Evolutionary conservation across 2,888 invertebrate genomes (phyloP), one percentile per base, ranked within the genome.

Genomic region (Hydropsyche betteni): DNA sequence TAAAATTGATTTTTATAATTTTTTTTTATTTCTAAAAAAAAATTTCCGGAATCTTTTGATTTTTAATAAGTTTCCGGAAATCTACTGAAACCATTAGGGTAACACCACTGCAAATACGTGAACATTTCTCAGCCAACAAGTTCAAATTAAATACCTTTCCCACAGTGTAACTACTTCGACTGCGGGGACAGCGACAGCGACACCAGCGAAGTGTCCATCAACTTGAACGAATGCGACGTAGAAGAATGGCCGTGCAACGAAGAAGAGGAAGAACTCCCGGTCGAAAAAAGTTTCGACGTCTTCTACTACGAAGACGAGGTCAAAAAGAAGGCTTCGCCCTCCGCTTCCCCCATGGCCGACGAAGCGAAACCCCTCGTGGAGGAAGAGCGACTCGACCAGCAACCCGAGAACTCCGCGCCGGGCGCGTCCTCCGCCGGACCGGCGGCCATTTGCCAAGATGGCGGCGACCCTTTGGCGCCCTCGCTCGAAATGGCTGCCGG

Each of bases 401-500:
- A 24, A 24, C 24, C 24, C 24, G 24, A 24, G 24, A 24, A 24
- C 24, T 2, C 24, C 2, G 24, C 24, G 2, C 24, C 24, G 2
- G 24, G 24, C 24, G 24, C 44, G 1, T 6, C 24, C 2, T 1
- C 52, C 7, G 4, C 5, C 5, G 72, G 53, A 55, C 33, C 70
- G 61, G 73, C 72, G 52, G 72, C 74, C 72, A 58, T 72, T 68
- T 53, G 50, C 33, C 51, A 72, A 72, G 69, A 76, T 61, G 75
- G 69, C 69, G 75, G 16, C 68, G 79, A 55, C 36, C 36, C 75
- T 7, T 6, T 74, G 68, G 77, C 75, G 53, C 75, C 79, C 8
- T 51, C 75, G 16, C 38, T 74, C 24, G 79, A 78, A 74, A 87
- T 87, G 1, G 87, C 87, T 0, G 87, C 87, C 0, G 87, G 86